Evolutionary conservation across 2,113 vertebrate species (phyloP).

Genomic region (Eolophus roseicapilla): DNA sequence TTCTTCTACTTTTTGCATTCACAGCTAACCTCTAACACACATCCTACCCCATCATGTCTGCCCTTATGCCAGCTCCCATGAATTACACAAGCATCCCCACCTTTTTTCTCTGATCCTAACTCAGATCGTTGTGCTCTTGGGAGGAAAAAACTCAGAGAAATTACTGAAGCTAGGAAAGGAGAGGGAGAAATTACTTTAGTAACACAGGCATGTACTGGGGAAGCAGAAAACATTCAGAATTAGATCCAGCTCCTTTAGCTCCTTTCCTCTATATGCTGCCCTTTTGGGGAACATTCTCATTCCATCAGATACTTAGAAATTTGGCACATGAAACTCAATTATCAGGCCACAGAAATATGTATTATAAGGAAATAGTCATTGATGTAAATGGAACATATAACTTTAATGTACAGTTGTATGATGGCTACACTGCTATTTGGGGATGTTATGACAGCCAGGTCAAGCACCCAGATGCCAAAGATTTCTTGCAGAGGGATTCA

Average conservation of each 20-base stretch:
- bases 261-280: neutral
- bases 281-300: neutral
- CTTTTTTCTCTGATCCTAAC: neutral
- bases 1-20: neutral
- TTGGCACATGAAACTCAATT: neutral
- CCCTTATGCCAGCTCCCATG: neutral
- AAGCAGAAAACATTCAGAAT: neutral
- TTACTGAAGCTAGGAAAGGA: neutral
- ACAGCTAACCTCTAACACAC: neutral
- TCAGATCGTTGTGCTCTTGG: neutral
- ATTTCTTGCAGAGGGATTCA: neutral
- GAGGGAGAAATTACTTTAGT: neutral
- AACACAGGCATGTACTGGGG: neutral
- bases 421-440: neutral
- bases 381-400: neutral
- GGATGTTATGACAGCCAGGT: neutral
- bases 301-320: neutral
- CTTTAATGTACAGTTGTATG: rapidly evolving
- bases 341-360: neutral
- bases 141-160: neutral
- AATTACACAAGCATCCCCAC: neutral
- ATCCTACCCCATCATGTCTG: neutral
- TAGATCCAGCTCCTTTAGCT: neutral
- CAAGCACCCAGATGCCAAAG: neutral
- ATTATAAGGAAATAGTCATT: neutral